Percentiles rank a stretch among this genome's conserved stretches.
These are phyloP conservation scores for Australoheros facetus DNA, from an alignment of 2,797 vertebrate genomes.

Conservation along the genomic window DNA sequence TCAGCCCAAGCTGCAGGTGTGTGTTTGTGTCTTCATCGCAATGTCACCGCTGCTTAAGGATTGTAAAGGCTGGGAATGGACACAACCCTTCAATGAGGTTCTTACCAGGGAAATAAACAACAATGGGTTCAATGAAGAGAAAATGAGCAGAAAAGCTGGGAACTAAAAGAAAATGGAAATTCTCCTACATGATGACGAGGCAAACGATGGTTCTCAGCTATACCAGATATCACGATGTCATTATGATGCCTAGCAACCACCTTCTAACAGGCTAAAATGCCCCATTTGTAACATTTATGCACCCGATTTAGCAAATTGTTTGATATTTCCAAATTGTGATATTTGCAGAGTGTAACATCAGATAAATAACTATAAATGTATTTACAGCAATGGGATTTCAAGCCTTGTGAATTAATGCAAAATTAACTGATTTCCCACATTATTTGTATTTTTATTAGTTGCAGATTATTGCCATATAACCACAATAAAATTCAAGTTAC, in stretches of 20 bases:
- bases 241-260: not conserved
- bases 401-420: no score
- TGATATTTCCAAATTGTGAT: not conserved
- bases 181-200: not conserved
- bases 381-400: no score
- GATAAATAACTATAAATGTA: not conserved
- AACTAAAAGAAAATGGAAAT: not conserved
- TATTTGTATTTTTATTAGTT: no score
- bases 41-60: slow-evolving; percentile 57
- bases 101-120: not conserved
- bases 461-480: no score
- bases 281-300: not conserved
- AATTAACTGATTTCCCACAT: no score
- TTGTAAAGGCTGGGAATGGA: slow-evolving; percentile 24
- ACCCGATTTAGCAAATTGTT: not conserved
- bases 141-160: not conserved
- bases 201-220: not conserved
- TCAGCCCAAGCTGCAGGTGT: slow-evolving; percentile 34
- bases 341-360: not conserved
- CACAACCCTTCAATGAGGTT: slow-evolving; percentile 24
- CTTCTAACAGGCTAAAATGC: not conserved
- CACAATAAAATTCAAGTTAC: no score
- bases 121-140: not conserved
- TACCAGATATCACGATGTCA: not conserved
- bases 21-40: slow-evolving; percentile 63